phyloP scores from a whole-genome alignment of 2,888 invertebrate species.

The Terebella lapidaria region DNA sequence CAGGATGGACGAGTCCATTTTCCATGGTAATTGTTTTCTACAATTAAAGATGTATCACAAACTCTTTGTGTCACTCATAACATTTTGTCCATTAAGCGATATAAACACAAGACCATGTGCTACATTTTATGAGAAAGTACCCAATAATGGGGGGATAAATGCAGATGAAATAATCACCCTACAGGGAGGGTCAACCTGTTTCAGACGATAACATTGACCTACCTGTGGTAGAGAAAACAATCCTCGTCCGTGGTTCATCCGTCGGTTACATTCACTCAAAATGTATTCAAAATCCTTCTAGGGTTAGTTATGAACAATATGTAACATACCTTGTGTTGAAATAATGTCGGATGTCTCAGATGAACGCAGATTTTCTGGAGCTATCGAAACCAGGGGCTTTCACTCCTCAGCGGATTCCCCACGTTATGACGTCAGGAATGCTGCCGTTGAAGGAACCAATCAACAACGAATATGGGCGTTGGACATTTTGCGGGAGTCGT shows the following conservation, averaged over 20 bases:
- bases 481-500: no score
- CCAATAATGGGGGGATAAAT: no score
- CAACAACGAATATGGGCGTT: no score
- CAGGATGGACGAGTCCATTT: conserved; percentile 2
- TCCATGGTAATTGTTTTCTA: neutral
- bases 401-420: conserved; percentile 1
- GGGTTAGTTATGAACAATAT: neutral
- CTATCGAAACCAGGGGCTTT: neutral
- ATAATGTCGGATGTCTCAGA: neutral
- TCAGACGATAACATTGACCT: neutral
- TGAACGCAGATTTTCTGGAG: neutral
- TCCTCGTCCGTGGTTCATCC: neutral
- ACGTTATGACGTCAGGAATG: conserved; percentile 4
- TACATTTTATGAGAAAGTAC: no score
- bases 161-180: no score
- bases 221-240: neutral
- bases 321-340: neutral
- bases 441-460: no score
- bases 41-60: neutral
- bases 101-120: neutral
- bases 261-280: neutral
- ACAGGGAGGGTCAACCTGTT: neutral
- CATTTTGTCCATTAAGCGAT: neutral
- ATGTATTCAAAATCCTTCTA: neutral
- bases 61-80: neutral